Evolutionary conservation across 2,113 vertebrate genomes (phyloP).

Genomic region (Megaleporinus macrocephalus): DNA sequence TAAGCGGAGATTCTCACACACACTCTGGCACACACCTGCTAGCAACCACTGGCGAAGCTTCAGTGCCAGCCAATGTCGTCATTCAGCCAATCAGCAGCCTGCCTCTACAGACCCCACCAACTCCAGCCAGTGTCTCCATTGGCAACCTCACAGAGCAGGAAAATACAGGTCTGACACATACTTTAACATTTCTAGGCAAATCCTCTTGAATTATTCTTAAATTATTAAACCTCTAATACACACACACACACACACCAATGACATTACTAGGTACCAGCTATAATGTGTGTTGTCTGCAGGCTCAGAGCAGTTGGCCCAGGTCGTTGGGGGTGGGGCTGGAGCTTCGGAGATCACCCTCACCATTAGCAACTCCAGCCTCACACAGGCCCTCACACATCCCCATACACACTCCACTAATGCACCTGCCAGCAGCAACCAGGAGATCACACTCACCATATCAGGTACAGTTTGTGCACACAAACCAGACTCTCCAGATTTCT

Average conservation of each 20-base stretch:
- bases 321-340: constrained; percentile 78
- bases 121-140: constrained; percentile 84
- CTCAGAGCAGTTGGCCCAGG: constrained; percentile 88
- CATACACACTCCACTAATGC: constrained; percentile 71
- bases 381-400: constrained; percentile 83
- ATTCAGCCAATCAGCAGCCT: constrained; percentile 91
- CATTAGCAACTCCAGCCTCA: constrained; percentile 94
- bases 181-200: too few species aligned
- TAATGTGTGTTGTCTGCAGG: constrained; percentile 68
- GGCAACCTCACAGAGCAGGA: constrained; percentile 87
- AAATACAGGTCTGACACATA: constrained; percentile 62
- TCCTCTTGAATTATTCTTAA: too few species aligned
- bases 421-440: constrained; percentile 84
- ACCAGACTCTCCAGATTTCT: neutral
- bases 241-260: too few species aligned
- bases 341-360: constrained; percentile 95
- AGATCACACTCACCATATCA: constrained; percentile 97
- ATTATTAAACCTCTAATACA: too few species aligned
- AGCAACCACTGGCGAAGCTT: constrained; percentile 77
- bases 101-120: constrained; percentile 84
- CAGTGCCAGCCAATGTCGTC: constrained; percentile 87
- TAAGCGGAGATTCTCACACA: constrained; percentile 81
- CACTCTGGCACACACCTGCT: constrained; percentile 79
- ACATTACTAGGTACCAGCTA: too few species aligned
- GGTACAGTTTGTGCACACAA: constrained; percentile 69